A percentile compares a stretch with the other conserved stretches of the same genome.
Evolutionary conservation across 2,888 invertebrate species (phyloP).

Genomic region (Scaptomyza flava): DNA sequence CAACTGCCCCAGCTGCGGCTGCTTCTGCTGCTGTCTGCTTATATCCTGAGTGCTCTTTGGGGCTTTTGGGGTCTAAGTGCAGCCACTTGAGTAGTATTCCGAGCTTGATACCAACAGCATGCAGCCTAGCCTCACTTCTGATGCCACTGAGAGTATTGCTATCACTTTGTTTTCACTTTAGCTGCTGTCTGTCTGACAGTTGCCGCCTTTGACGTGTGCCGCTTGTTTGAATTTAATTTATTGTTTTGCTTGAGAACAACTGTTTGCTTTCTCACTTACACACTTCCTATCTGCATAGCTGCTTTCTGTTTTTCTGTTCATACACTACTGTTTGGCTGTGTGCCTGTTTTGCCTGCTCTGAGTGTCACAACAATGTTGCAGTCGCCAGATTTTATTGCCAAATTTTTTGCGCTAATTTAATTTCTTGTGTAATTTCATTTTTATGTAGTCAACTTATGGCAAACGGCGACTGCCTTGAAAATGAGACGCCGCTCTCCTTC

Average conservation of each 20-base stretch:
- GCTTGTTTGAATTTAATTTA: constrained; percentile 73
- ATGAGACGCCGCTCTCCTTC: constrained; percentile 44
- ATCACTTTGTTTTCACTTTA: constrained; percentile 1
- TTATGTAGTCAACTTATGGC: constrained; percentile 68
- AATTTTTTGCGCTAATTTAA: constrained; percentile 72
- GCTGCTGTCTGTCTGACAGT: not conserved
- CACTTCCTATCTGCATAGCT: not conserved
- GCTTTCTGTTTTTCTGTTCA: not conserved
- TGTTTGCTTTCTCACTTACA: constrained; percentile 33
- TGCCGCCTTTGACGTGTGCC: constrained; percentile 65
- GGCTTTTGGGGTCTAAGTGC: constrained; percentile 54
- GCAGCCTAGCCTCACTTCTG: constrained; percentile 17
- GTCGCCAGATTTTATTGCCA: constrained; percentile 67
- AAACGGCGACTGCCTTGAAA: constrained; percentile 65
- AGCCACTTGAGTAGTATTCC: constrained; percentile 53
- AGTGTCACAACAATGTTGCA: constrained; percentile 73
- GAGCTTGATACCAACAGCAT: constrained; percentile 31
- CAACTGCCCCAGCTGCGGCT: constrained; percentile 6
- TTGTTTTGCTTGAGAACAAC: constrained; percentile 59
- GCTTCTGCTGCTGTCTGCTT: constrained; percentile 41
- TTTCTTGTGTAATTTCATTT: constrained; percentile 77
- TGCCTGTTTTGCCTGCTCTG: constrained; percentile 37
- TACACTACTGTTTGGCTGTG: constrained; percentile 15
- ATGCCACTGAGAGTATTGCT: constrained; percentile 16
- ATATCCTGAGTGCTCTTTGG: constrained; percentile 63